A percentile compares a stretch with the other conserved stretches of the same genome.
These are phyloP conservation scores for Chloromyia formosa DNA, from an alignment of 2,888 invertebrate species.

Conservation along the genomic window DNA sequence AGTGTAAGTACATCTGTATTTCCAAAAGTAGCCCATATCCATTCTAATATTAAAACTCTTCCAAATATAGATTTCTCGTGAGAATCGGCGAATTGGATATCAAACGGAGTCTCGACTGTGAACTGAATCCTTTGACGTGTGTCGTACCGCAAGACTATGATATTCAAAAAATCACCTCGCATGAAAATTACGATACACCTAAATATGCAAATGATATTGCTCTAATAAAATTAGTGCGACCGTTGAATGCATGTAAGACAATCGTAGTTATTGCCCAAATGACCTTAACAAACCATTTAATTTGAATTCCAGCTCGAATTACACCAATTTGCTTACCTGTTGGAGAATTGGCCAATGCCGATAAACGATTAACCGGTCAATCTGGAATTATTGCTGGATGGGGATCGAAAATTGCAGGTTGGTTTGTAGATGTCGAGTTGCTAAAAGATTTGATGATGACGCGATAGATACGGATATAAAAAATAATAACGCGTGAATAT, in stretches of 20 bases:
- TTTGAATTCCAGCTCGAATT: slow-evolving; percentile 55
- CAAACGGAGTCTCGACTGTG: slow-evolving; percentile 64
- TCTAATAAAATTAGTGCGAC: slow-evolving; percentile 64
- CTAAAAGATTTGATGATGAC: too few species aligned
- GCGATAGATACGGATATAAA: too few species aligned
- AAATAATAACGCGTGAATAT: too few species aligned
- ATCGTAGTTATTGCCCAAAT: neutral
- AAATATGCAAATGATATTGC: slow-evolving; percentile 70
- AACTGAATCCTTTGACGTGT: slow-evolving; percentile 58
- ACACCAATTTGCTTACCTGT: slow-evolving; percentile 67
- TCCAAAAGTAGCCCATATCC: slow-evolving; percentile 18
- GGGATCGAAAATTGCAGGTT: slow-evolving; percentile 74
- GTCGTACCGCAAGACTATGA: slow-evolving; percentile 66
- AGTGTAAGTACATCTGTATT: slow-evolving; percentile 58
- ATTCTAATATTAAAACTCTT: neutral
- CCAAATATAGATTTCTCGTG: slow-evolving; percentile 65
- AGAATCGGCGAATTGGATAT: slow-evolving; percentile 72
- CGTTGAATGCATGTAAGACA: slow-evolving; percentile 57
- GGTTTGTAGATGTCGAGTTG: too few species aligned
- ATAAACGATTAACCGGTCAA: slow-evolving; percentile 63
- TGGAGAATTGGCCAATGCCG: slow-evolving; percentile 53
- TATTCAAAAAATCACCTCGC: slow-evolving; percentile 65
- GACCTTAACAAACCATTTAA: neutral
- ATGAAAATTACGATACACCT: slow-evolving; percentile 66
- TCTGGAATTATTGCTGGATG: slow-evolving; percentile 76